Base-by-base conservation (phyloP, 1,140 invertebrate species). In the Yoshiicerus persimilis region DNA sequence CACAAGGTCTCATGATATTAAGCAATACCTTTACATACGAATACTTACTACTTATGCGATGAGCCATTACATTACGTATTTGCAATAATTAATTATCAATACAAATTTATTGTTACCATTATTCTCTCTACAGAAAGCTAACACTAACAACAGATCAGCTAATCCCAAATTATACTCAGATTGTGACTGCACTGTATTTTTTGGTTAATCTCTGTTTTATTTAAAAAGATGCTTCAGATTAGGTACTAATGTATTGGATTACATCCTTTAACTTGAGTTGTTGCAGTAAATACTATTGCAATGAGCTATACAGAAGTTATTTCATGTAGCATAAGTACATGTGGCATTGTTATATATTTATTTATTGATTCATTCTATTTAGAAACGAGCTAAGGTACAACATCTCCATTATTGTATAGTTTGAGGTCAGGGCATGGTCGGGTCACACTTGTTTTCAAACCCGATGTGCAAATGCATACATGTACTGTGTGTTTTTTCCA, bases 401-500 rank as follows among this genome's bases (percentile, higher is more conserved):
- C 32, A 80, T 70, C 66, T 25, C 25, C 30, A 30, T 80, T 80
- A 32, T 80, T 80, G 75, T 80, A 34, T 30, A 47, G n/a, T 4
- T n/a, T 36, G 75, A 80, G 75, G 75, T 36, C 75, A 80, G 75
- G 75, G 32, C 75, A 80, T 11, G 32, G 34, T 80, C 75, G 75
- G 75, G 75, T 80, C 75, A 80, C 75, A 38, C 32, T 80, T 80
- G 32, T 80, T 80, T 77, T 80, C 75, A 38, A n/a, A 80, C 32
- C 75, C 75, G 75, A 38, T 80, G 75, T 80, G 75, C 34, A 80
- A 70, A 38, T 80, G 5, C 47, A 56, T 5, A n/a, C n/a, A 56
- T 56, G 47, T 4, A 56, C 47, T 56, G 47, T n/a, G 16, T 56
- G 47, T n/a, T 70, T n/a, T 70, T 27, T 70, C 23, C 27, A 70